Evolutionary conservation across 37 sponge, comb jelly and placozoan species (phyloP).

Genomic region (Ianthella basta): DNA sequence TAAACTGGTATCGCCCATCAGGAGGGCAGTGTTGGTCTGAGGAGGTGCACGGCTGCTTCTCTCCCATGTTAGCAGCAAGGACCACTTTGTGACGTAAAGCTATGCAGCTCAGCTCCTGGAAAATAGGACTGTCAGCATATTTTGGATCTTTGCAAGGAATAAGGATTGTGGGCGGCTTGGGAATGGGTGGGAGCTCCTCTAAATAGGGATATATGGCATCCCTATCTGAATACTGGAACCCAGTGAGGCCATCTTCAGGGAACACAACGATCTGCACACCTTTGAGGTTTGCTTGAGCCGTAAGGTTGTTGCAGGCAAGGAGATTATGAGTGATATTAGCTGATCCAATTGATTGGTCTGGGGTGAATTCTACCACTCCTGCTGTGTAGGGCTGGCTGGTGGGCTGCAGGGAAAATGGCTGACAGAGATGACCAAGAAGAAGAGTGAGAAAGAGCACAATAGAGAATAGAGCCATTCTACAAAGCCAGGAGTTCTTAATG

Average conservation of each 20-base stretch:
- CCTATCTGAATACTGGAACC: neutral
- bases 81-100: slow-evolving; percentile 14
- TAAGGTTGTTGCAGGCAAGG: neutral
- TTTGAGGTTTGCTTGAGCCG: neutral
- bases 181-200: slow-evolving; percentile 38
- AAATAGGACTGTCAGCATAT: slow-evolving; percentile 3
- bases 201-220: slow-evolving; percentile 12
- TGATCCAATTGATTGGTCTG: neutral
- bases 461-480: too few relatives aligned
- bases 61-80: slow-evolving; percentile 55
- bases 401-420: too few relatives aligned
- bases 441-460: too few relatives aligned
- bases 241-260: slow-evolving; percentile 59
- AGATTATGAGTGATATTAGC: slow-evolving; percentile 23
- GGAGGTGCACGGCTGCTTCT: slow-evolving; percentile 26
- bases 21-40: slow-evolving; percentile 37
- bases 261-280: slow-evolving; percentile 58
- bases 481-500: too few relatives aligned
- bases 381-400: too few relatives aligned
- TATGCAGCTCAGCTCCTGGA: slow-evolving; percentile 51
- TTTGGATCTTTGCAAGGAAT: slow-evolving; percentile 39
- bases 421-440: too few relatives aligned
- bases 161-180: neutral
- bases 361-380: too few relatives aligned
- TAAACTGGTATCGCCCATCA: slow-evolving; percentile 44